Base-by-base conservation (phyloP, 2,888 invertebrate genomes). In the Adela reaumurella region DNA sequence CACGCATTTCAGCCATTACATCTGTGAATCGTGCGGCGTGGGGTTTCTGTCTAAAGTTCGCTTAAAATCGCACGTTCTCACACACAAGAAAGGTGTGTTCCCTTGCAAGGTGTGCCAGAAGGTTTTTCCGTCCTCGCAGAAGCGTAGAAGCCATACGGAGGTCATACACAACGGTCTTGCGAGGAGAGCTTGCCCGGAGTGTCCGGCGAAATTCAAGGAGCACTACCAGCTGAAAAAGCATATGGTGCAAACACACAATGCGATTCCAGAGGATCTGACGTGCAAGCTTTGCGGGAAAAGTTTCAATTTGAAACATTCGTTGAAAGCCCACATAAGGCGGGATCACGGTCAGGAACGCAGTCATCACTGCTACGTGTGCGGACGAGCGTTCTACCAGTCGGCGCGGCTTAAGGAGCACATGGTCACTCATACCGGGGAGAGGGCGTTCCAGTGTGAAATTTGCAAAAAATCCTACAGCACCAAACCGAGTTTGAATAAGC, bases 391-490 rank as follows among this genome's bases (percentile, higher is more conserved):
- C 53, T 78, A 74, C 17, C 70, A 78, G 0, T 82, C 81, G 53
- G 58, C 81, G 45, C 78, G 81, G 19, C 57, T 83, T 19, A 81
- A 81, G 51, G 79, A 80, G 50, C 83, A 83, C 58, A 72, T 81
- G 55, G 71, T 77, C 54, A 82, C 81, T 52, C 83, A 83, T 64
- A 78, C 77, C 49, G 76, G 74, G 54, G 65, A 57, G 16, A 62
- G 63, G 55, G 62, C 62, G 3, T 64, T 60, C 47, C 56, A 59
- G 49, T 67, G 65, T 48, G 55, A 58, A 19, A 51, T 62, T 4
- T 35, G 35, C 35, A 8, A 35, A 14, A 8, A 14, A 3, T 3
- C 11, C 6, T 35, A 35, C 35, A 50, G 57, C 58, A 45, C 42
- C 8, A 11, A 11, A 17, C 20, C 17, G 16, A 28, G 8, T 28